Evolutionary conservation across 1,140 invertebrate species (phyloP), one percentile per base, ranked within the genome.

Genomic region (Drosophila truncata): DNA sequence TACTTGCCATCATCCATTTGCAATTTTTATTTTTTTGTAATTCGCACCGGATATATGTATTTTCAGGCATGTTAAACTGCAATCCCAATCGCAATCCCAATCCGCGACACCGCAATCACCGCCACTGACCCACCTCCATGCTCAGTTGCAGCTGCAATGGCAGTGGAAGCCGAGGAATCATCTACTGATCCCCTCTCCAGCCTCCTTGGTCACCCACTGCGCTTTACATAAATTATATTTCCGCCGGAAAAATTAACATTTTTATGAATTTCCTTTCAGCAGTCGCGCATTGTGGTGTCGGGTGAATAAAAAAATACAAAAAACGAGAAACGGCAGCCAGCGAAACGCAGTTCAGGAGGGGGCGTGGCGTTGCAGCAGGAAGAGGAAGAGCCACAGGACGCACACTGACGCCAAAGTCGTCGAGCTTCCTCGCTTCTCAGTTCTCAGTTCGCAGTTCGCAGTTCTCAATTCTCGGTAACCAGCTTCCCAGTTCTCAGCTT

Each of bases 151-250:
- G 50, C 18, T 9, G 65, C 49, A 69, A 20, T 50, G 42, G 33
- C 44, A 41, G 29, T 29, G 33, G 25, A 62, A 14, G 47, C n/a
- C n/a, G 39, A 41, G 35, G 62, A 29, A 64, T 62, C 31, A 55
- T 55, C 37, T 31, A 39, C 7, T 63, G 29, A 50, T 49, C 69
- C 64, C 62, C 62, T 33, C 62, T 33, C 52, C 52, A 55, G 52
- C 83, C 79, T 62, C 74, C 64, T 62, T n/a, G 75, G 75, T 88
- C 77, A 83, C 85, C 86, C 85, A 73, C 84, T 86, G 83, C 86
- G 85, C 81, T 90, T 90, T 90, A 90, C 85, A 90, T 90, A 90
- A 90, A 90, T 90, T 90, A 90, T 90, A 90, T 90, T 90, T 90
- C 85, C 85, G 85, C 71, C 85, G 85, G 85, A 90, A 90, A 90